Evolutionary conservation across 2,888 invertebrate species (phyloP).

Genomic region (Tipula lateralis): DNA sequence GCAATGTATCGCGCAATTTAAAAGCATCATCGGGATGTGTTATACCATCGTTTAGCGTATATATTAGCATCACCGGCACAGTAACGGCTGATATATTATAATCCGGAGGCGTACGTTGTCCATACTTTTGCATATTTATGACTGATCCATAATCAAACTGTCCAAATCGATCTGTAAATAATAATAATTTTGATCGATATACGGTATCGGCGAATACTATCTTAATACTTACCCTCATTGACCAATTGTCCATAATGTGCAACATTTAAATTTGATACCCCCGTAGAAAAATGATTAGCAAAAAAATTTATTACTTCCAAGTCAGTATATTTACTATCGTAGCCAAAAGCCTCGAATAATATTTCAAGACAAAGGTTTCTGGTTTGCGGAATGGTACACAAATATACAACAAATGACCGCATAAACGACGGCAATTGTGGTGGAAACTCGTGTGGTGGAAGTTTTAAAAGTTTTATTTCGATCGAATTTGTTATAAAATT

Average conservation of each 20-base stretch:
- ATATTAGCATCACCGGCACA: conserved; percentile 57
- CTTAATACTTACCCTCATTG: too few relatives aligned
- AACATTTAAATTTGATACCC: conserved; percentile 59
- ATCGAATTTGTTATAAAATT: background rate
- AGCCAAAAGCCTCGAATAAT: conserved; percentile 57
- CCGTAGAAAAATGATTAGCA: too few relatives aligned
- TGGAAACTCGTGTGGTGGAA: conserved; percentile 53
- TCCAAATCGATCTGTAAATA: conserved; percentile 44
- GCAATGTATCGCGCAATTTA: conserved; percentile 36
- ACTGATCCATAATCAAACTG: conserved; percentile 52
- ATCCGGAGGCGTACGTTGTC: conserved; percentile 50
- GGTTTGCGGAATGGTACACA: conserved; percentile 51
- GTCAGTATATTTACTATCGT: conserved; percentile 48
- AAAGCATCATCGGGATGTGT: conserved; percentile 51
- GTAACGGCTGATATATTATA: conserved; percentile 54
- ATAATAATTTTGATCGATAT: too few relatives aligned
- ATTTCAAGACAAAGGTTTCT: conserved; percentile 56
- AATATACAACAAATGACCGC: conserved; percentile 49
- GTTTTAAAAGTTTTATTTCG: conserved; percentile 14
- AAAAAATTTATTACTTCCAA: too few relatives aligned
- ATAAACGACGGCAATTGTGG: conserved; percentile 53
- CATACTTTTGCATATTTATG: conserved; percentile 50
- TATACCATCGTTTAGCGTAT: conserved; percentile 56
- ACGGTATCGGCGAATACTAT: too few relatives aligned
- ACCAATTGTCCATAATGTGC: conserved; percentile 57